These are phyloP conservation scores for Gallinago undulata DNA, from an alignment of 2,113 vertebrate species.

Conservation along the genomic window DNA sequence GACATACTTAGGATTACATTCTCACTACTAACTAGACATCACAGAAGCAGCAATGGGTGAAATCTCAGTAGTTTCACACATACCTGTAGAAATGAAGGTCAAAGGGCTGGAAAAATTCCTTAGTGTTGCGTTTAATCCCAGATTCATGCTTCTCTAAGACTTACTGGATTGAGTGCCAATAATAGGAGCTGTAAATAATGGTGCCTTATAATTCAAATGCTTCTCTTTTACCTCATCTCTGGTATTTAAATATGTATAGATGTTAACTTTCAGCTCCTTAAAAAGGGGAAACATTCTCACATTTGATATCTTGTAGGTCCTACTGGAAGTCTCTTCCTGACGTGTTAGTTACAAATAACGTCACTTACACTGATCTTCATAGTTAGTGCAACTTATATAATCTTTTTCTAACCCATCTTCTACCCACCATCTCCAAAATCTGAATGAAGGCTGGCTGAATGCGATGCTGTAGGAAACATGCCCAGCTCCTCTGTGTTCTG, in stretches of 20 bases:
- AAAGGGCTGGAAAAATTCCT: slow-evolving; percentile 34
- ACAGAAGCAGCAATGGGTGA: background rate
- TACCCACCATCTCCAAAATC: background rate
- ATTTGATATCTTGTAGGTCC: slow-evolving; percentile 23
- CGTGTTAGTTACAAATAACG: background rate
- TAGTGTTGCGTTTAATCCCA: slow-evolving; percentile 8
- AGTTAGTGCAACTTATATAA: background rate
- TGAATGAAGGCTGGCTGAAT: background rate
- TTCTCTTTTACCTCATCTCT: slow-evolving; percentile 76
- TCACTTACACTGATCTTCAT: background rate
- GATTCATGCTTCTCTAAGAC: slow-evolving; percentile 40
- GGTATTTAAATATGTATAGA: slow-evolving; percentile 52
- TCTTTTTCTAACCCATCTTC: background rate
- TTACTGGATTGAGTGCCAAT: slow-evolving; percentile 73
- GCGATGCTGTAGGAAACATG: background rate
- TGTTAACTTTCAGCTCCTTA: slow-evolving; percentile 16
- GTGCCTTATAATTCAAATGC: slow-evolving; percentile 75
- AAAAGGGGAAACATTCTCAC: background rate
- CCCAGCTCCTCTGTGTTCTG: background rate
- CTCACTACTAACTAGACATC: slow-evolving; percentile 20
- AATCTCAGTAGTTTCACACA: slow-evolving; percentile 34
- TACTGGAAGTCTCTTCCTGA: slow-evolving; percentile 8
- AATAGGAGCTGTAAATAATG: slow-evolving; percentile 72
- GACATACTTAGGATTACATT: background rate
- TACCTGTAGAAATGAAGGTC: slow-evolving; percentile 42